These are phyloP conservation scores for Blastobasis lacticolella DNA, from an alignment of 2,888 invertebrate species.

Conservation along the genomic window DNA sequence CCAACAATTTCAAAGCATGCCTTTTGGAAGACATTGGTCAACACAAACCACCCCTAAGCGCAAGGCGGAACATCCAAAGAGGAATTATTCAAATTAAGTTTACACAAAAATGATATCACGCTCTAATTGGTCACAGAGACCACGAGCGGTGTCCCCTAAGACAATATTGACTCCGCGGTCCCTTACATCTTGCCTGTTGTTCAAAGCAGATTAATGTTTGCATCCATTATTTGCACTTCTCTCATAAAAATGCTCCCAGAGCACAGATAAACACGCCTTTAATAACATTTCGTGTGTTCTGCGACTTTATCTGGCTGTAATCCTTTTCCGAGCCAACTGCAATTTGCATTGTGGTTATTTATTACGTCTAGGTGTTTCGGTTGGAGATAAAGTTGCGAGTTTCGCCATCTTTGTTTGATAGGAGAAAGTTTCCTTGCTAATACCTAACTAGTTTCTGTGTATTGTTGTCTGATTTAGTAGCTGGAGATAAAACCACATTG, in stretches of 20 bases:
- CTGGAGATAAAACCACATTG: not conserved
- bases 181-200: conserved; percentile 67
- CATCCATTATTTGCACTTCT: conserved; percentile 61
- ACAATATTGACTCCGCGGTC: conserved; percentile 61
- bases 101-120: conserved; percentile 67
- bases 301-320: conserved; percentile 44
- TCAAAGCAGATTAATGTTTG: conserved; percentile 73
- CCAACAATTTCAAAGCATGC: too few relatives aligned
- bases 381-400: not conserved
- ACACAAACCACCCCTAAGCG: too few relatives aligned
- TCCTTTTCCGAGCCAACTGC: conserved; percentile 24
- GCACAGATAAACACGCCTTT: conserved; percentile 51
- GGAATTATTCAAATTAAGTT: conserved; percentile 28
- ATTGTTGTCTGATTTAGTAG: not conserved
- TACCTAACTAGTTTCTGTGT: not conserved
- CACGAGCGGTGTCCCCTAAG: conserved; percentile 58
- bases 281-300: conserved; percentile 48
- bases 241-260: conserved; percentile 68
- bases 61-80: too few relatives aligned
- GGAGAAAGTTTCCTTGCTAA: not conserved
- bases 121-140: conserved; percentile 53
- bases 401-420: too few relatives aligned
- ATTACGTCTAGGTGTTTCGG: not conserved
- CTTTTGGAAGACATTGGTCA: too few relatives aligned
- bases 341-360: conserved; percentile 5